Percentiles rank a stretch among this genome's conserved stretches.
These are phyloP conservation scores for Carposina sasakii DNA, from an alignment of 1,140 invertebrate genomes.

Conservation along the genomic window DNA sequence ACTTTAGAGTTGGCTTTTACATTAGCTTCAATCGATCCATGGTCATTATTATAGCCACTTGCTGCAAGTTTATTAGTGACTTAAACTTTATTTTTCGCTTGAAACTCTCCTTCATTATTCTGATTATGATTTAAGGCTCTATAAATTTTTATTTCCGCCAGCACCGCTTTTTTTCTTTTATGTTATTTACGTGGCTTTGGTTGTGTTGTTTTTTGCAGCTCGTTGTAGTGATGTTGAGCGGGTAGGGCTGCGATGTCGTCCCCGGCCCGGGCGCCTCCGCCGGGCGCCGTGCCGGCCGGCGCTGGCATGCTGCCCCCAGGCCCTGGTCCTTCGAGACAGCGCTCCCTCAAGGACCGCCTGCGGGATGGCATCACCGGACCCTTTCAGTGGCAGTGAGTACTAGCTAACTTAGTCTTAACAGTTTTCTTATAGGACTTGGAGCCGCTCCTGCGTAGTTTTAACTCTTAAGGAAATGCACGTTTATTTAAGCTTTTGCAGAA, in stretches of 20 bases:
- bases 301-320: conserved; percentile 67
- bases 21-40: no score
- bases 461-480: no score
- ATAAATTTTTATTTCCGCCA: no score
- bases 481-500: no score
- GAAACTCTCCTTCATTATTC: conserved; percentile 36
- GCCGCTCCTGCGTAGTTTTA: no score
- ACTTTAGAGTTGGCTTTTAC: no score
- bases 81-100: conserved; percentile 23
- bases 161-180: no score
- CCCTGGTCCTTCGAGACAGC: conserved; percentile 76
- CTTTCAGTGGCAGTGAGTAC: conserved; percentile 85
- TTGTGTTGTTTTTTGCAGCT: conserved; percentile 60
- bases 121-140: no score
- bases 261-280: conserved; percentile 20
- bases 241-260: conserved; percentile 49
- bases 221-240: conserved; percentile 52
- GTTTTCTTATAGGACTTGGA: conserved; percentile 15
- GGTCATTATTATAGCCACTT: no score
- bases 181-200: conserved; percentile 55
- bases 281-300: conserved; percentile 46
- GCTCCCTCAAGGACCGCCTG: conserved; percentile 80
- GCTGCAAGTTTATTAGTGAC: no score
- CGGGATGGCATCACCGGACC: conserved; percentile 83
- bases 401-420: conserved; percentile 19